These are phyloP conservation scores for Actinia tenebrosa DNA, from an alignment of 64 coral and sea anemone species.

Conservation along the genomic window DNA sequence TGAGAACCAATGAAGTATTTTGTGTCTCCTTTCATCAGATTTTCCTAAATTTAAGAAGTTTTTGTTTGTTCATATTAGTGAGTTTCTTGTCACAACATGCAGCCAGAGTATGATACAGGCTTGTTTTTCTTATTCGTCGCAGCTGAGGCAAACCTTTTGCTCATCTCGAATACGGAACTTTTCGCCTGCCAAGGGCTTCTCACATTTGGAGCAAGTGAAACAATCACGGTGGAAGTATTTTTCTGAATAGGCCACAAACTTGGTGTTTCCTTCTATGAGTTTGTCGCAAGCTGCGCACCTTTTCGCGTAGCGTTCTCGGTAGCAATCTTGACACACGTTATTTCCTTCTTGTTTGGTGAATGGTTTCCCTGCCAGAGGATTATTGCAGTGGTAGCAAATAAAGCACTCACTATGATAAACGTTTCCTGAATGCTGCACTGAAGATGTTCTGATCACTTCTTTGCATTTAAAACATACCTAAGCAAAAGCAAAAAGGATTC, in stretches of 20 bases:
- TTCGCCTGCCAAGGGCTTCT: constrained; percentile 75
- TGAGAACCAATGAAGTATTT: neutral
- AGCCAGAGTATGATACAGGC: neutral
- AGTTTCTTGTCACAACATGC: neutral
- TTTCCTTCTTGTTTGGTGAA: constrained; percentile 84
- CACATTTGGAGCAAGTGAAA: constrained; percentile 84
- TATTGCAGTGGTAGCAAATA: constrained; percentile 55
- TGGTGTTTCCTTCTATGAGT: constrained; percentile 91
- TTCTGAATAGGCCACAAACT: constrained; percentile 90
- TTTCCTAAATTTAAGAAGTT: neutral
- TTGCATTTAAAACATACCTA: constrained; percentile 81
- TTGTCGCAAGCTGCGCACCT: constrained; percentile 72
- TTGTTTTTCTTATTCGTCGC: constrained; percentile 14
- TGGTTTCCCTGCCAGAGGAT: constrained; percentile 83
- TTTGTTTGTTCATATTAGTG: neutral
- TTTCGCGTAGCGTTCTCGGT: constrained; percentile 78
- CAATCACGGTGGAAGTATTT: constrained; percentile 94
- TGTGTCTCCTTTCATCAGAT: neutral
- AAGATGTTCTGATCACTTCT: constrained; percentile 71
- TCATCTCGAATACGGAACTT: constrained; percentile 77
- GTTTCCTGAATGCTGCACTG: constrained; percentile 79
- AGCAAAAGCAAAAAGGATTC: neutral
- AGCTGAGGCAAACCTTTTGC: constrained; percentile 74
- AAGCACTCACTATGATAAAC: constrained; percentile 92
- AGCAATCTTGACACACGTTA: constrained; percentile 90